Percentiles rank a stretch among this genome's conserved stretches.
Evolutionary conservation across 2,888 invertebrate species (phyloP).

Genomic region (Coelinius sp.): DNA sequence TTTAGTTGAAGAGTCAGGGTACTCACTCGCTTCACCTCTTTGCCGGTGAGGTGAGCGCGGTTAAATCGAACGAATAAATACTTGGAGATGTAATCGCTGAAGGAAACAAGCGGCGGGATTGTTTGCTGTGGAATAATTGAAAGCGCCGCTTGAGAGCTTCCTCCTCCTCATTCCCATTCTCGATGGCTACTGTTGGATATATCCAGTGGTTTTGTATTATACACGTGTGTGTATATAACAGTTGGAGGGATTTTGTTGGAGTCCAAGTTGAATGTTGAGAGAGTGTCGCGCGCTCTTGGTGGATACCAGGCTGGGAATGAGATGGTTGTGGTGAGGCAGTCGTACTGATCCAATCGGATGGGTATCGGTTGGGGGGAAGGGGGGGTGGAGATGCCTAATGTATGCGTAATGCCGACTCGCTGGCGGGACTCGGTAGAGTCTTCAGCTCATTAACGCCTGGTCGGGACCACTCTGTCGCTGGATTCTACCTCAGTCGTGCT

Average conservation of each 20-base stretch:
- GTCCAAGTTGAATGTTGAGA: not conserved
- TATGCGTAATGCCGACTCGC: conserved; percentile 66
- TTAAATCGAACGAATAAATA: conserved; percentile 66
- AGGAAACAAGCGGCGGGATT: conserved; percentile 71
- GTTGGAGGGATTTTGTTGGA: not conserved
- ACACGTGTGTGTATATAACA: not conserved
- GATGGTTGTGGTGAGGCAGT: conserved; percentile 42
- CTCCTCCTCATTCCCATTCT: conserved; percentile 69
- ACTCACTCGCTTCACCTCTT: not conserved
- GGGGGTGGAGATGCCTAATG: conserved; percentile 57
- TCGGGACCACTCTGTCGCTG: conserved; percentile 16
- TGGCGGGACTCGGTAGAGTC: conserved; percentile 52
- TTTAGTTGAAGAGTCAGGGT: not conserved
- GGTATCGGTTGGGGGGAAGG: conserved; percentile 56
- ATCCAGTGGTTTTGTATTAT: conserved; percentile 27
- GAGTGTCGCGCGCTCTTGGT: not conserved
- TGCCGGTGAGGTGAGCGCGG: conserved; percentile 43
- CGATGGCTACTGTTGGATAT: conserved; percentile 52
- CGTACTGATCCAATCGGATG: conserved; percentile 60
- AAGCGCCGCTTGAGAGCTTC: conserved; percentile 70
- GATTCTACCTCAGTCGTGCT: conserved; percentile 5
- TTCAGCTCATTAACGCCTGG: conserved; percentile 69
- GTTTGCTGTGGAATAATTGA: conserved; percentile 71
- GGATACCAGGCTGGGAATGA: not conserved
- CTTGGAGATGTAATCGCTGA: conserved; percentile 70